A percentile compares a stretch with the other conserved stretches of the same genome.
Conservation (phyloP, 2,797 vertebrate genomes). For the Hybognathus amarus region DNA sequence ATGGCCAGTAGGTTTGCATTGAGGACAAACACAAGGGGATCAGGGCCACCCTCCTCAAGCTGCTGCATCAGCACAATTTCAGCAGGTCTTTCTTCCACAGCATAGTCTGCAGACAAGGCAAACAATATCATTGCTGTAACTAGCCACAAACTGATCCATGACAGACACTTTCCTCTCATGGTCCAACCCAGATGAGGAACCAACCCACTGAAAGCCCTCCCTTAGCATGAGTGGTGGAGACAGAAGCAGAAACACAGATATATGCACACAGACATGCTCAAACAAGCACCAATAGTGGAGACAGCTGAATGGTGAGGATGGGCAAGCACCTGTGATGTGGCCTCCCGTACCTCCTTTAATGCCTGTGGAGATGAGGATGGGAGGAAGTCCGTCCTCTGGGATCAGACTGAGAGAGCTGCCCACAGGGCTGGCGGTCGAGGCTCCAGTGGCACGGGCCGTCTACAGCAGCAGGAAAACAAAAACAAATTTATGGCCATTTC, state of each 20-base stretch:
- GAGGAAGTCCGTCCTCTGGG: slow-evolving; percentile 98
- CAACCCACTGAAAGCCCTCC: slow-evolving; percentile 23
- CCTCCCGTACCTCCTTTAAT: slow-evolving; percentile 97
- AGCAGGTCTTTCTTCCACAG: slow-evolving; percentile 94
- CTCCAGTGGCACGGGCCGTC: slow-evolving; percentile 70
- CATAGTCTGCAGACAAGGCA: slow-evolving; percentile 84
- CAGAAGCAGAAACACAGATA: slow-evolving; percentile 17
- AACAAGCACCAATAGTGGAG: slow-evolving; percentile 61
- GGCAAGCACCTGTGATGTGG: slow-evolving; percentile 84
- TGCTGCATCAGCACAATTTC: slow-evolving; percentile 97
- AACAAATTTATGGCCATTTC: not conserved
- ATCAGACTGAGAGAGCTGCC: slow-evolving; percentile 96
- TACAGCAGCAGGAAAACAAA: slow-evolving; percentile 66
- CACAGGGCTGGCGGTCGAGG: slow-evolving; percentile 90
- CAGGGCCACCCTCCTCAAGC: slow-evolving; percentile 91
- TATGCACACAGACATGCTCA: slow-evolving; percentile 1
- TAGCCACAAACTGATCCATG: not conserved
- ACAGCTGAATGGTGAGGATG: slow-evolving; percentile 76
- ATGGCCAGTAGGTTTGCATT: slow-evolving; percentile 97
- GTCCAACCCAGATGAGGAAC: not conserved
- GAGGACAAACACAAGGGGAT: slow-evolving; percentile 97
- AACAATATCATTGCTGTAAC: not conserved
- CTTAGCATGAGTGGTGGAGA: slow-evolving; percentile 34
- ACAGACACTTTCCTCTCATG: not conserved
- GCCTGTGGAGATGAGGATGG: slow-evolving; percentile 98